Conservation (phyloP, 1,140 invertebrate species). For the Zaprionus capensis region DNA sequence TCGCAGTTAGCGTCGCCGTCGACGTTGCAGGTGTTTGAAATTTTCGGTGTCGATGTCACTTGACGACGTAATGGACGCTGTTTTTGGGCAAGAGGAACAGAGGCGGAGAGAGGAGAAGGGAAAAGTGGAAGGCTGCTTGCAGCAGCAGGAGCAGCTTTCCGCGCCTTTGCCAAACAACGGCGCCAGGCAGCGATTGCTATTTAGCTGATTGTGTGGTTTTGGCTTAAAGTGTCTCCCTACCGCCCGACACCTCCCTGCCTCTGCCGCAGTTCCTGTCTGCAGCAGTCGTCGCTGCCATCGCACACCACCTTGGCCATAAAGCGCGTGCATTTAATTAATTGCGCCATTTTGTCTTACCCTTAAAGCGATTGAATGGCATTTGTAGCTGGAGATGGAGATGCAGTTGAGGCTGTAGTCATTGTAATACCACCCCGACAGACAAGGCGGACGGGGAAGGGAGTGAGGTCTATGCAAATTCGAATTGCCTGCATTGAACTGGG, state of each 20-base stretch:
- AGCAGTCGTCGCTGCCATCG: slow-evolving; percentile 18
- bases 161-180: slow-evolving; percentile 40
- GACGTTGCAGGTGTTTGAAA: slow-evolving; percentile 57
- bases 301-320: slow-evolving; percentile 49
- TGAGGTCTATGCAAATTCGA: neutral
- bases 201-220: slow-evolving; percentile 76
- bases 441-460: neutral
- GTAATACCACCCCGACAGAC: neutral
- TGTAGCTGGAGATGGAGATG: neutral
- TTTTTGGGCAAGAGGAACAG: neutral
- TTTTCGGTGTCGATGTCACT: slow-evolving; percentile 64
- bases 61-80: slow-evolving; percentile 40
- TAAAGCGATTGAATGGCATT: slow-evolving; percentile 44
- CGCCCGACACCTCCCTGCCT: neutral
- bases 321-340: slow-evolving; percentile 74
- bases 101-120: neutral
- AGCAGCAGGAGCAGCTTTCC: slow-evolving; percentile 15
- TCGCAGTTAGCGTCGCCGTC: slow-evolving; percentile 30
- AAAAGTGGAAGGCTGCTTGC: neutral
- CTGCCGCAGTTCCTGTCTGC: neutral
- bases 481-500: neutral
- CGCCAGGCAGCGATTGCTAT: slow-evolving; percentile 60
- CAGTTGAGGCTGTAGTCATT: neutral
- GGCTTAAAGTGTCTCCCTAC: slow-evolving; percentile 56
- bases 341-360: slow-evolving; percentile 63